Evolutionary conservation across 2,888 invertebrate species (phyloP).

Genomic region (Cylindroiulus punctatus): DNA sequence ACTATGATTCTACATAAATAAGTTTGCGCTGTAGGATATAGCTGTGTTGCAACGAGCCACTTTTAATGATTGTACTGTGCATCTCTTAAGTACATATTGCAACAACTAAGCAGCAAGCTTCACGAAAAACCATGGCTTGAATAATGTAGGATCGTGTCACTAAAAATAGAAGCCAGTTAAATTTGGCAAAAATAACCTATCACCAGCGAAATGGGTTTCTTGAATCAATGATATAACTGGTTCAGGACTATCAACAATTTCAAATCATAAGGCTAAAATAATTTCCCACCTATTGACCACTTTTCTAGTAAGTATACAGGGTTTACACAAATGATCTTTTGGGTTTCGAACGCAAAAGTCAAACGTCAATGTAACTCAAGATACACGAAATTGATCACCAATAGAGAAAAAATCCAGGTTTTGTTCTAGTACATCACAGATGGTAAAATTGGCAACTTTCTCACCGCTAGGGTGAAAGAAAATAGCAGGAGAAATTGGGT

Average conservation of each 20-base stretch:
- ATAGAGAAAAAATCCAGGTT: no score
- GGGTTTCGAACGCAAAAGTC: no score
- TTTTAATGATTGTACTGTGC: not conserved
- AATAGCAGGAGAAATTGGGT: no score
- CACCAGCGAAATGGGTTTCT: not conserved
- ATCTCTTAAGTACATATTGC: not conserved
- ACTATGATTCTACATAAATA: not conserved
- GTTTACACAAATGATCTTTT: no score
- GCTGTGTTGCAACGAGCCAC: not conserved
- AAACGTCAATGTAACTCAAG: no score
- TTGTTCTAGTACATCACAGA: no score
- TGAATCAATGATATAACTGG: not conserved
- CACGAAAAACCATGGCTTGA: not conserved
- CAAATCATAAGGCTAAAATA: not conserved
- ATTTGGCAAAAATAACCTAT: slow-evolving; percentile 4
- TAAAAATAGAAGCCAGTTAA: not conserved
- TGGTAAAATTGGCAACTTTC: no score
- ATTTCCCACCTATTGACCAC: not conserved
- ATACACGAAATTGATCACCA: no score
- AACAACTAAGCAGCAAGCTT: not conserved
- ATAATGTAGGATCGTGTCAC: not conserved
- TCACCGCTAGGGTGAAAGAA: no score
- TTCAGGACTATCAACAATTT: not conserved
- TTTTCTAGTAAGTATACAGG: not conserved
- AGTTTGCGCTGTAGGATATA: not conserved